Percentiles rank a stretch among this genome's conserved stretches.
phyloP scores from a whole-genome alignment of 2,888 invertebrate species.

The Scaptomyza polygonia region DNA sequence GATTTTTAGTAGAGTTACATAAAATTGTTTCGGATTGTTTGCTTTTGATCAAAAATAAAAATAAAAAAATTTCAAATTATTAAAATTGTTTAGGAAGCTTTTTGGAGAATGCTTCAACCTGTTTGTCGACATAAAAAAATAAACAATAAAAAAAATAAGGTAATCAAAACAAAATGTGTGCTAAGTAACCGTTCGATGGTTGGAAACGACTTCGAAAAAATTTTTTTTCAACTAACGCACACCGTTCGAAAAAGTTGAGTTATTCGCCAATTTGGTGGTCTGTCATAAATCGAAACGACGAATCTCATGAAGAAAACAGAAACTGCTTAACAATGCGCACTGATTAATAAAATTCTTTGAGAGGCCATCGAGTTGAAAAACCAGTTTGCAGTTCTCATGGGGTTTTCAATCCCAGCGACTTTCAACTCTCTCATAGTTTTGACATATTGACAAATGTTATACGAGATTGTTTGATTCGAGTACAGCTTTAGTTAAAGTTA shows the following conservation, averaged over 20 bases:
- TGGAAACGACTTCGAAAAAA: constrained; percentile 35
- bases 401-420: constrained; percentile 29
- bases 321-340: constrained; percentile 48
- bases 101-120: constrained; percentile 43
- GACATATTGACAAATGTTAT: no score
- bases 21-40: constrained; percentile 16
- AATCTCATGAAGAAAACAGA: constrained; percentile 19
- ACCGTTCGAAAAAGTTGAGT: constrained; percentile 33
- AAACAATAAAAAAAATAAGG: constrained; percentile 26
- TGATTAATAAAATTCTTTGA: constrained; percentile 63
- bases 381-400: constrained; percentile 52
- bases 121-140: constrained; percentile 16
- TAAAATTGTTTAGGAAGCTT: constrained; percentile 17
- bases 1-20: constrained; percentile 21
- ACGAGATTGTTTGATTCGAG: background rate
- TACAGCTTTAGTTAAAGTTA: constrained; percentile 16
- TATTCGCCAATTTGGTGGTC: constrained; percentile 51
- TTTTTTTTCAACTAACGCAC: constrained; percentile 48
- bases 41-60: constrained; percentile 7
- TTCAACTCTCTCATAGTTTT: no score
- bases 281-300: constrained; percentile 37
- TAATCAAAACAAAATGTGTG: constrained; percentile 11
- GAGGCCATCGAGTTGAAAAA: constrained; percentile 52
- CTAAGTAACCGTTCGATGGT: constrained; percentile 13
- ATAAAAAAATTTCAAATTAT: constrained; percentile 18